phyloP scores from a whole-genome alignment of 2,888 invertebrate genomes.

The Eledona agricola region DNA sequence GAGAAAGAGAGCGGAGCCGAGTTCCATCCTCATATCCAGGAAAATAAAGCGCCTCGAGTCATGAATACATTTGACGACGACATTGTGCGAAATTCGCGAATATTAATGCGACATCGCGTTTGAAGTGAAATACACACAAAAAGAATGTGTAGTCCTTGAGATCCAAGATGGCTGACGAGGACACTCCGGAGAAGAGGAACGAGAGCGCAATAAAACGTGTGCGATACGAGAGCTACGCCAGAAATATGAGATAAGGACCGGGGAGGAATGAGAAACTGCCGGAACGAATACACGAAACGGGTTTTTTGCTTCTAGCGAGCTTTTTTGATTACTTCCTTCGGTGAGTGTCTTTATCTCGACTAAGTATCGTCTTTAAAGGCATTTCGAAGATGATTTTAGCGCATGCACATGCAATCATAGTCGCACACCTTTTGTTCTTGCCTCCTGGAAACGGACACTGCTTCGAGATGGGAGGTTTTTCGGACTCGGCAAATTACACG shows the following conservation, averaged over 20 bases:
- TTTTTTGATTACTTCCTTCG: constrained; percentile 46
- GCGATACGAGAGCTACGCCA: constrained; percentile 56
- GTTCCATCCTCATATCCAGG: constrained; percentile 32
- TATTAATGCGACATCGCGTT: constrained; percentile 42
- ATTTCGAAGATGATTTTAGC: constrained; percentile 38
- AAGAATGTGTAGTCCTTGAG: constrained; percentile 45
- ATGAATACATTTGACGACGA: constrained; percentile 40
- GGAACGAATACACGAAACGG: constrained; percentile 31
- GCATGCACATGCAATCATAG: constrained; percentile 37
- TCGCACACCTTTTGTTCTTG: constrained; percentile 28
- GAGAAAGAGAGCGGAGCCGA: constrained; percentile 11
- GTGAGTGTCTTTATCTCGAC: constrained; percentile 43
- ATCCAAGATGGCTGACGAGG: constrained; percentile 55
- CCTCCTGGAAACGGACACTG: constrained; percentile 8
- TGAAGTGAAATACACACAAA: constrained; percentile 39
- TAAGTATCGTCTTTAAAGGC: constrained; percentile 40
- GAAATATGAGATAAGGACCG: constrained; percentile 55
- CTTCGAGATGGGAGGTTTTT: no score
- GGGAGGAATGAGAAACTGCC: constrained; percentile 49
- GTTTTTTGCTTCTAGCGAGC: constrained; percentile 32
- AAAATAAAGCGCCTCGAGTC: constrained; percentile 38
- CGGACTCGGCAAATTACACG: no score
- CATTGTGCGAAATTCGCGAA: constrained; percentile 41
- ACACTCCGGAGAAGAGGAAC: constrained; percentile 53
- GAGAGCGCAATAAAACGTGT: constrained; percentile 58